Evolutionary conservation across 2,797 vertebrate species (phyloP).

Genomic region (Tadarida brasiliensis): DNA sequence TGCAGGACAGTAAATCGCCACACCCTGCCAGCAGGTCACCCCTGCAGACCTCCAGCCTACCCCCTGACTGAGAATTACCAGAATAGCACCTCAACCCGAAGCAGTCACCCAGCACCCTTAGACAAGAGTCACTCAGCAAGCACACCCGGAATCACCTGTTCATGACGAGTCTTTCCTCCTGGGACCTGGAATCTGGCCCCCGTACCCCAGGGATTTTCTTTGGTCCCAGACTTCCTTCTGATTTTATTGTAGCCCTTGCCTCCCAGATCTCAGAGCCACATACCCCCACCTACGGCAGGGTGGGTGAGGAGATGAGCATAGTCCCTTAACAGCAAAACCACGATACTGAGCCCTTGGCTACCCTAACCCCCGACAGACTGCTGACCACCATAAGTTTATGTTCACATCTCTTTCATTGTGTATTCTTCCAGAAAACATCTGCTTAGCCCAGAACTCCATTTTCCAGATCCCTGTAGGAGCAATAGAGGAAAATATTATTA

Average conservation of each 20-base stretch:
- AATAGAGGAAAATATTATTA: no score
- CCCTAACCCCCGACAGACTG: background rate
- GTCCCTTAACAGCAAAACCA: background rate
- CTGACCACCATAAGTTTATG: no score
- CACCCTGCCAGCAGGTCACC: background rate
- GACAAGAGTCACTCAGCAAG: background rate
- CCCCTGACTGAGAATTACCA: background rate
- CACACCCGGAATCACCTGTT: rapidly evolving
- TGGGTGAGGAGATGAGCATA: background rate
- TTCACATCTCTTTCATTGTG: background rate
- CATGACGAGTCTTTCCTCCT: background rate
- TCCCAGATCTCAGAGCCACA: background rate
- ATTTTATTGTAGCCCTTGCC: background rate
- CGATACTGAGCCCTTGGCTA: background rate
- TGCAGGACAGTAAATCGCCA: background rate
- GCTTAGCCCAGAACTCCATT: background rate
- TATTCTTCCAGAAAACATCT: background rate
- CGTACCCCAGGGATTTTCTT: background rate
- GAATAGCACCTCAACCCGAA: background rate
- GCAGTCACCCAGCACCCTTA: background rate
- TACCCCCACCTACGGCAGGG: background rate
- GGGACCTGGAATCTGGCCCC: background rate
- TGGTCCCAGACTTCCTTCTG: background rate
- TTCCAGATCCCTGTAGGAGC: background rate
- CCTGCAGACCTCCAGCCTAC: background rate